These are phyloP conservation scores for Abscondita cerata DNA, from an alignment of 2,888 invertebrate species.

Conservation along the genomic window DNA sequence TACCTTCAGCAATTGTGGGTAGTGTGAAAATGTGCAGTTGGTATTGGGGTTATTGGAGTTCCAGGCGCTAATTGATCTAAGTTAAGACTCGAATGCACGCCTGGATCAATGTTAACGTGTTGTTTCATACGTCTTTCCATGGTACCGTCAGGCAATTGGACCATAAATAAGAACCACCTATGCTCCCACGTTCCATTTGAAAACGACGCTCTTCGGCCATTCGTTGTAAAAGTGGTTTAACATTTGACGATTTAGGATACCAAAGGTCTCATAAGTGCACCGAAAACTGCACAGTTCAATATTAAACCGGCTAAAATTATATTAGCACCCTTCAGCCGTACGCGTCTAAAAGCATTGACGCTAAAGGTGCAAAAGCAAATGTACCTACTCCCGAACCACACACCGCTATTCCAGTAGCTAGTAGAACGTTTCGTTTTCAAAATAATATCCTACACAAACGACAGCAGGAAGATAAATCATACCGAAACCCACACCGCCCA, in stretches of 20 bases:
- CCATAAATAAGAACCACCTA: constrained; percentile 85
- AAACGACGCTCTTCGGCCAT: constrained; percentile 93
- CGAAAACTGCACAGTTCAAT: constrained; percentile 89
- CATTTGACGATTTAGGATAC: constrained; percentile 77
- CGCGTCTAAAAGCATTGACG: constrained; percentile 76
- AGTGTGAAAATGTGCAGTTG: constrained; percentile 85
- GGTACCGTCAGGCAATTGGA: constrained; percentile 88
- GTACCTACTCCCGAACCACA: constrained; percentile 97
- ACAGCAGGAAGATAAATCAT: constrained; percentile 82
- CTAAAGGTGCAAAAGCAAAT: constrained; percentile 93
- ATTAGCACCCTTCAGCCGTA: constrained; percentile 89
- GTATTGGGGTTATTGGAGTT: constrained; percentile 79
- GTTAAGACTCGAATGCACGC: constrained; percentile 91
- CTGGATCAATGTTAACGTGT: constrained; percentile 91
- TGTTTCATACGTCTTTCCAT: constrained; percentile 90
- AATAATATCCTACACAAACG: constrained; percentile 96
- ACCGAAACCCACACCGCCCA: constrained; percentile 77
- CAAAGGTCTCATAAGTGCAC: constrained; percentile 81
- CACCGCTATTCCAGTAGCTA: constrained; percentile 94
- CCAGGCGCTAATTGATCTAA: constrained; percentile 80
- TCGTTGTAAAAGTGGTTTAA: constrained; percentile 85
- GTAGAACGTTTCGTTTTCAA: constrained; percentile 92
- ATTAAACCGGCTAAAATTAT: constrained; percentile 92
- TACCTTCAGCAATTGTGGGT: constrained; percentile 89
- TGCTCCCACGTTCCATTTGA: constrained; percentile 90